Conservation (phyloP, 2,888 invertebrate species). For the Xanthia icteritia region DNA sequence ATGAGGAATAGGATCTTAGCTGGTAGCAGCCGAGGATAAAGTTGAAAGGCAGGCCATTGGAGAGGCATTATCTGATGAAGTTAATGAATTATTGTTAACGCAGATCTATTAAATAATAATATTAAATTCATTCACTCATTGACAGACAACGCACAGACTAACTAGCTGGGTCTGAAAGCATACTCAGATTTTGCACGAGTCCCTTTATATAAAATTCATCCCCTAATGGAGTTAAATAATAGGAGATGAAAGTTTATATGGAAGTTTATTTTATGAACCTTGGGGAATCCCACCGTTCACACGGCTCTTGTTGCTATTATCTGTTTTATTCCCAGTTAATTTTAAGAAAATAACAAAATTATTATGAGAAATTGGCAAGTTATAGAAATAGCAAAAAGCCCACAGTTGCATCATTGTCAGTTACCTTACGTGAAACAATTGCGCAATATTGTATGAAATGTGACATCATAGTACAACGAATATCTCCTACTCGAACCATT, state of each 20-base stretch:
- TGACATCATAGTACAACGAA: not conserved
- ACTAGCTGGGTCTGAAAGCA: not conserved
- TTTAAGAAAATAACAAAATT: too few species aligned
- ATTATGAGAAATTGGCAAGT: not conserved
- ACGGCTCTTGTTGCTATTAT: not conserved
- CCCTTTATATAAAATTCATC: not conserved
- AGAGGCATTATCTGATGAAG: not conserved
- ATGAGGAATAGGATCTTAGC: not conserved
- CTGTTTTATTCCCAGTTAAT: not conserved
- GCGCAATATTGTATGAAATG: slow-evolving; percentile 9
- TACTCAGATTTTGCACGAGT: not conserved
- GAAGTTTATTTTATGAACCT: too few species aligned
- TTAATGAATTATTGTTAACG: not conserved
- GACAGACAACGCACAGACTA: not conserved
- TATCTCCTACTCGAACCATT: not conserved
- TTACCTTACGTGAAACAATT: slow-evolving; percentile 17
- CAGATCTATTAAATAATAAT: not conserved
- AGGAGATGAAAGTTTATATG: not conserved
- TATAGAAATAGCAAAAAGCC: not conserved
- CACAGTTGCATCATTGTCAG: not conserved
- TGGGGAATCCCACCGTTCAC: not conserved
- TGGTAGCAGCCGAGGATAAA: not conserved
- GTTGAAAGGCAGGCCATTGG: not conserved
- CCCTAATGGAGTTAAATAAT: not conserved
- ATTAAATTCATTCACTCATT: not conserved